These are phyloP conservation scores for Sabatieria punctata DNA, from an alignment of 2,888 invertebrate genomes.

Conservation along the genomic window DNA sequence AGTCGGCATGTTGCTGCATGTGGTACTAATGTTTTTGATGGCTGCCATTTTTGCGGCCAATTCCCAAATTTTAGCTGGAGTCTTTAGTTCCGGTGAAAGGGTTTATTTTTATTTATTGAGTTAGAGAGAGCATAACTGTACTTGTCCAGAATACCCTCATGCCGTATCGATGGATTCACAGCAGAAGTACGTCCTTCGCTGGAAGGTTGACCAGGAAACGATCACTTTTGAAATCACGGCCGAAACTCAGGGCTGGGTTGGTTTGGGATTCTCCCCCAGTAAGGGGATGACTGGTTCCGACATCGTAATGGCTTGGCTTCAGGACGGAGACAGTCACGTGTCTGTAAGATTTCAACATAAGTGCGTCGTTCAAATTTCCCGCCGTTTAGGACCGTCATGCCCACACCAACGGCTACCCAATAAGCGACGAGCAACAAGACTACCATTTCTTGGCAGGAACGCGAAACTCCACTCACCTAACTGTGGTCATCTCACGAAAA, in stretches of 20 bases:
- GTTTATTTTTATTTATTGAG: no score
- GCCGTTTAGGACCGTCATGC: not conserved
- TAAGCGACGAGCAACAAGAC: not conserved
- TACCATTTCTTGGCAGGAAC: not conserved
- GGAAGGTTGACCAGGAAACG: no score
- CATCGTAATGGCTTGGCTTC: slow-evolving; percentile 1
- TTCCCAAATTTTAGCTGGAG: no score
- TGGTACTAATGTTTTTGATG: no score
- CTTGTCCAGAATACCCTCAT: no score
- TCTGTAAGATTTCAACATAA: not conserved
- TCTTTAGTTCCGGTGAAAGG: no score
- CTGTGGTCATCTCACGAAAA: not conserved
- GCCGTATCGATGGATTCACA: no score
- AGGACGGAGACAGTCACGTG: not conserved
- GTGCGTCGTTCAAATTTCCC: not conserved
- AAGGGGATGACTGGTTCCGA: slow-evolving; percentile 5
- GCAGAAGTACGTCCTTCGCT: no score
- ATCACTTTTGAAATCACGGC: slow-evolving; percentile 1
- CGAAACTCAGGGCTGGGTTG: slow-evolving; percentile 4
- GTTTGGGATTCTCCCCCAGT: slow-evolving; percentile 4
- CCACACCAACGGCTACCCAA: not conserved
- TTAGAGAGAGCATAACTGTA: no score
- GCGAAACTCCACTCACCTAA: not conserved
- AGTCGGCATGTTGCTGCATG: no score
- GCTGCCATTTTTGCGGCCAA: no score